Evolutionary conservation across 1,140 invertebrate species (phyloP).

Genomic region (Holotrichia oblita): DNA sequence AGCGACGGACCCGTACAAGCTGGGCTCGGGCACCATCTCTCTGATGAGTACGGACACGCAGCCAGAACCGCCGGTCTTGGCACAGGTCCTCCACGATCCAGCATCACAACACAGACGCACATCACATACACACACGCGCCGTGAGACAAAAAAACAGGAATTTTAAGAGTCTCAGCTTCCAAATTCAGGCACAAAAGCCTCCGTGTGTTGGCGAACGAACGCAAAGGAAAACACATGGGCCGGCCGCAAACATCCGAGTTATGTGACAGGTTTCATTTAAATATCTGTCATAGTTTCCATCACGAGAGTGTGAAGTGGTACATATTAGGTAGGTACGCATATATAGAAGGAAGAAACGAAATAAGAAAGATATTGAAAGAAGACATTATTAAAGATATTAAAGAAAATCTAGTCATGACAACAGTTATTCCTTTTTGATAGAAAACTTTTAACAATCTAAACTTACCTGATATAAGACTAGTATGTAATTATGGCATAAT

Average conservation of each 20-base stretch:
- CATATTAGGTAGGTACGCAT: constrained; percentile 16
- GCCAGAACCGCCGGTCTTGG: too few species aligned
- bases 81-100: too few species aligned
- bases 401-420: not conserved
- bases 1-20: too few species aligned
- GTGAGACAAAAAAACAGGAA: constrained; percentile 22
- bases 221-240: constrained; percentile 41
- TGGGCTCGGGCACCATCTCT: too few species aligned
- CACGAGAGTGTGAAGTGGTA: not conserved
- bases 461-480: constrained; percentile 23
- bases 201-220: constrained; percentile 27
- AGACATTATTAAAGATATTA: not conserved
- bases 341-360: not conserved
- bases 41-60: too few species aligned
- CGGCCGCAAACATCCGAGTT: constrained; percentile 46
- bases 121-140: too few species aligned
- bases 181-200: constrained; percentile 45
- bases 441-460: not conserved
- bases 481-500: constrained; percentile 45
- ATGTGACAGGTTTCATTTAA: constrained; percentile 51
- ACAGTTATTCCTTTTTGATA: not conserved
- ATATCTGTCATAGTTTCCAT: constrained; percentile 44
- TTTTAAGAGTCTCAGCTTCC: constrained; percentile 43
- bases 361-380: not conserved
- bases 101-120: too few species aligned